A percentile compares a stretch with the other conserved stretches of the same genome.
Evolutionary conservation across 1,140 invertebrate species (phyloP).

Genomic region (Neocloeon triangulifer): DNA sequence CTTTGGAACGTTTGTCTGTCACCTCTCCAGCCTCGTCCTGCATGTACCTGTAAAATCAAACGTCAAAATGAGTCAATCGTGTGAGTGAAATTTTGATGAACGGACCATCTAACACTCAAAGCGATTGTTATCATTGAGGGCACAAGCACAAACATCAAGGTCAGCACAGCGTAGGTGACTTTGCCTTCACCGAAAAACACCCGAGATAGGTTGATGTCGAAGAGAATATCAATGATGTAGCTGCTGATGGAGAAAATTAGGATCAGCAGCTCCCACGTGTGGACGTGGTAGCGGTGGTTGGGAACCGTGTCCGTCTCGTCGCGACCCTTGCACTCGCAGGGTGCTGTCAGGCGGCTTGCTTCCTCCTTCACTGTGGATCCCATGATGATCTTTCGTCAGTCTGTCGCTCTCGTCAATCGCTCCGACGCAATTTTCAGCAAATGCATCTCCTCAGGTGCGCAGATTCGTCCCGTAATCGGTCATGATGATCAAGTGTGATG

Average conservation of each 20-base stretch:
- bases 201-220: slow-evolving; percentile 38
- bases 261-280: slow-evolving; percentile 20
- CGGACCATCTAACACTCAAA: slow-evolving; percentile 37
- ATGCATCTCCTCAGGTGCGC: no score
- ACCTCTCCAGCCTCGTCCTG: not conserved
- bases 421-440: no score
- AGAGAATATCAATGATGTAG: slow-evolving; percentile 33
- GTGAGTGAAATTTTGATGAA: slow-evolving; percentile 9
- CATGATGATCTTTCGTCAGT: no score
- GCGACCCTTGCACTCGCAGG: no score
- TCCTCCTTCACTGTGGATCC: no score
- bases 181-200: slow-evolving; percentile 25
- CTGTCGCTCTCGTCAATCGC: no score
- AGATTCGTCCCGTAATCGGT: no score
- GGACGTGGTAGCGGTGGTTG: slow-evolving; percentile 15
- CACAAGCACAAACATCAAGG: slow-evolving; percentile 32
- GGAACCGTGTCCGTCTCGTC: slow-evolving; percentile 17
- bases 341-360: no score
- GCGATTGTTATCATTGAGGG: slow-evolving; percentile 36
- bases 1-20: not conserved
- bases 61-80: not conserved
- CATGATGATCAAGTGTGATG: no score
- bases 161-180: slow-evolving; percentile 29
- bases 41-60: slow-evolving; percentile 6
- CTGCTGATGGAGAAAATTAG: slow-evolving; percentile 27